Evolutionary conservation across 2,113 vertebrate species (phyloP), one percentile per base, ranked within the genome.

Genomic region (Cephalophus harveyi): DNA sequence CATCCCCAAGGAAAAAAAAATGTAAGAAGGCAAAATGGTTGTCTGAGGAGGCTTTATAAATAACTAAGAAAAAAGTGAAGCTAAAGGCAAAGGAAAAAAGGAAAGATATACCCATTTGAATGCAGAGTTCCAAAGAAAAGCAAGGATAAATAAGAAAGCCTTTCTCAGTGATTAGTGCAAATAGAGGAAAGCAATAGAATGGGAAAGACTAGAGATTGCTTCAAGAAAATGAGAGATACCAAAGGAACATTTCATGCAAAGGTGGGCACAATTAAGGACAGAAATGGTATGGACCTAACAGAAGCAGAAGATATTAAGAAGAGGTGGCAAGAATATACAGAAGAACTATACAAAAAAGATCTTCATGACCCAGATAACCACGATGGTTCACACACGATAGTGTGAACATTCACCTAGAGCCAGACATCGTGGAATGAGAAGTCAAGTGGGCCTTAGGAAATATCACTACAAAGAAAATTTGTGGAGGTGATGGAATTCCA

Each of bases 311-410:
- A 71, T 71, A 36, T 71, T 71, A 71, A 71, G 67, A 71, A 71
- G 9, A 67, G 17, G 4, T 71, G n/a, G 17, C n/a, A 71, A 12
- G 19, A 71, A 71, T 36, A 36, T n/a, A 71, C 2, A 23, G 17
- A 71, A 71, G 4, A 36, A 71, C 64, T 71, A 2, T 21, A 71
- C n/a, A 71, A 36, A 71, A 71, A 71, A 36, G 4, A 71, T 36
- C 64, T 71, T 71, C 17, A 71, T 36, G n/a, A 21, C 17, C 64
- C 64, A 71, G 64, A 36, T 11, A 36, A 71, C n/a, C 64, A 36
- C 0, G 9, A 36, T 71, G n/a, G n/a, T n/a, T n/a, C n/a, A n/a
- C n/a, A n/a, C 64, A 36, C 0, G 9, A 36, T 71, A 19, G n/a
- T 71, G n/a, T 71, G 64, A 71, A 6, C 19, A 71, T 1, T 71